phyloP scores from a whole-genome alignment of 1,140 invertebrate genomes.

The Plodia interpunctella region DNA sequence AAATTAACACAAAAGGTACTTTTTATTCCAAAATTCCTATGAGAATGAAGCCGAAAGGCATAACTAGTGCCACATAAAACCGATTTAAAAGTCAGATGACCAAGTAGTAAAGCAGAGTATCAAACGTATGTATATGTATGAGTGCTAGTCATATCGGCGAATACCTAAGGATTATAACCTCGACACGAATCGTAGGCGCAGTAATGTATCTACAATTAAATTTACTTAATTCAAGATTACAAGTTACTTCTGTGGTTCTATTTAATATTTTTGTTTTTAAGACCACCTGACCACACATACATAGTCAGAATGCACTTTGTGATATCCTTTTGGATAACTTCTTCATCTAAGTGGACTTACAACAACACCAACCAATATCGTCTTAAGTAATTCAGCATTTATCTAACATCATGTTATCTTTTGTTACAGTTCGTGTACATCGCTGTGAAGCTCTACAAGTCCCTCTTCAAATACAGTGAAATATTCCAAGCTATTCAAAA shows the following conservation, averaged over 20 bases:
- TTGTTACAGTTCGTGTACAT: constrained; percentile 68
- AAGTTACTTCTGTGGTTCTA: background rate
- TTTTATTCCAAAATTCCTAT: no score
- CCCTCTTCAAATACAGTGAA: constrained; percentile 48
- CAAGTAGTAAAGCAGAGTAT: background rate
- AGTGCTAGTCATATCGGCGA: constrained; percentile 10
- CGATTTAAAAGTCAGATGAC: constrained; percentile 7
- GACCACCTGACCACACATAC: background rate
- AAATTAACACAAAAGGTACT: no score
- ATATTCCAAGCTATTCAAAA: constrained; percentile 52
- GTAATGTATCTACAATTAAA: constrained; percentile 60
- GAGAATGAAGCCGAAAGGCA: no score
- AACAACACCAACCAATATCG: background rate
- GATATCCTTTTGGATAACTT: no score
- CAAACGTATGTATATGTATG: background rate
- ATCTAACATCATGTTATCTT: constrained; percentile 31
- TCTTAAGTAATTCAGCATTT: background rate
- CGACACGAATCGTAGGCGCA: constrained; percentile 63
- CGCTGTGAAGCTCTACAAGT: constrained; percentile 61
- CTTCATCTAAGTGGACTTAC: no score
- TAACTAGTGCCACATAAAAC: background rate
- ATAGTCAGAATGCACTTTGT: no score
- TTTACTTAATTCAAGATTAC: constrained; percentile 37
- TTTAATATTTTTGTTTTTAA: background rate
- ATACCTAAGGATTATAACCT: constrained; percentile 56